Base-by-base conservation (phyloP, 2,113 vertebrate species). In the Cygnus buccinator region DNA sequence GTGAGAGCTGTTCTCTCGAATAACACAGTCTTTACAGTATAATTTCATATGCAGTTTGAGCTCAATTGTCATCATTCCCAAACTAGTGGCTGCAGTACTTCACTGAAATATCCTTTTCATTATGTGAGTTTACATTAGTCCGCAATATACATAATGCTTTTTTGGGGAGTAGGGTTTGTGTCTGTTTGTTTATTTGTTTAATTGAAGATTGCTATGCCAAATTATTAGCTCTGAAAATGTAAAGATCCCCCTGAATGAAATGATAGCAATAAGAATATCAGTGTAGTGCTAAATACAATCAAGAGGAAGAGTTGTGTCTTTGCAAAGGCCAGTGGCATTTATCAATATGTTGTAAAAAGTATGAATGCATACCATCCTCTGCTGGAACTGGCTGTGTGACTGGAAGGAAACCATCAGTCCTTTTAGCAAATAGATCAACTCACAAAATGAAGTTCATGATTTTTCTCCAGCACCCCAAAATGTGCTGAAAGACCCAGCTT, bases 341-440 rank as follows among this genome's bases (percentile, higher is more conserved):
- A 48, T 57, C 22, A 72, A 59, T 4, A 10, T 0, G 0, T 19
- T 62, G 21, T 72, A 77, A 77, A 58, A 84, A 20, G 55, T 57
- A 57, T 8, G 6, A 72, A 46, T 48, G 28, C 17, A 57, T 6
- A 16, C 3, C 1, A 0, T 41, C 17, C 19, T 79, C 23, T 23
- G 16, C 14, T 2, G 7, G 48, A 50, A 0, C 0, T 9, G 33
- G 7, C 35, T 61, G 25, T 16, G 28, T 44, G 18, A 33, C 17
- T 37, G 46, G 87, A 82, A 59, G 31, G 1, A 1, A 87, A 13
- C 4, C 11, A 37, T 44, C 20, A 37, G 29, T 78, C 26, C 48
- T 90, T 84, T 61, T 59, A 79, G 35, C 11, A 52, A 39, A 35
- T 4, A 28, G 82, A 78, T 19, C 19, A 83, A 23, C 26, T 44